These are phyloP conservation scores for Myathropa florea DNA, from an alignment of 2,888 invertebrate genomes.

Conservation along the genomic window DNA sequence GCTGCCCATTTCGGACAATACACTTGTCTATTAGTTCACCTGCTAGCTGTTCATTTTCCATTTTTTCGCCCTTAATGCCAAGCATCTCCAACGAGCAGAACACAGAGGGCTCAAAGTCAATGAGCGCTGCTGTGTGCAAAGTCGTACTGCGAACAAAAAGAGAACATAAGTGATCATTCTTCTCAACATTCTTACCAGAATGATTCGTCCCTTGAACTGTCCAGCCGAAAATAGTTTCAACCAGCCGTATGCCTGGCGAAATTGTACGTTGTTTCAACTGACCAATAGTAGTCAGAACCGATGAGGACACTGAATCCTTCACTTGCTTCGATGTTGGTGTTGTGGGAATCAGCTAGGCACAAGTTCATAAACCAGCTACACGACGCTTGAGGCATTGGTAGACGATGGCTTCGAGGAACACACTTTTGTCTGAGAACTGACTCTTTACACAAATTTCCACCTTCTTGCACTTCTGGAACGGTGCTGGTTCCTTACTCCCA, in stretches of 20 bases:
- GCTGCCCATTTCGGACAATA: conserved; percentile 30
- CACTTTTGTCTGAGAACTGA: no score
- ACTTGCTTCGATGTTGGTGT: not conserved
- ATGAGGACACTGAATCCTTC: conserved; percentile 16
- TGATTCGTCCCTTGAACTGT: not conserved
- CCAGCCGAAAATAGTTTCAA: conserved; percentile 32
- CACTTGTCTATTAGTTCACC: conserved; percentile 19
- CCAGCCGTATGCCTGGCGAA: conserved; percentile 14
- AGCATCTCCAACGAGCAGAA: conserved; percentile 10
- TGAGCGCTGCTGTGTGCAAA: not conserved
- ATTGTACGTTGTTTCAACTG: conserved; percentile 17
- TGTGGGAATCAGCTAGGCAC: no score
- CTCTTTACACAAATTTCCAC: no score
- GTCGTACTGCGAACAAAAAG: not conserved
- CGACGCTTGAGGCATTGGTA: no score
- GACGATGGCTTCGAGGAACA: no score
- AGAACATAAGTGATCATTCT: not conserved
- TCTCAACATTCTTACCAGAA: conserved; percentile 12
- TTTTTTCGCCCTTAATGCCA: conserved; percentile 24
- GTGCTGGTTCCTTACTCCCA: no score
- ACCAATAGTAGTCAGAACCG: conserved; percentile 20
- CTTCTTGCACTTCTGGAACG: no score
- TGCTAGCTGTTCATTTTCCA: conserved; percentile 6
- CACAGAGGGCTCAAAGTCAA: not conserved
- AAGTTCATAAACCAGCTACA: no score